A percentile compares a stretch with the other conserved stretches of the same genome.
Conservation (phyloP, 1,140 invertebrate species). For the Calosoma granatense region DNA sequence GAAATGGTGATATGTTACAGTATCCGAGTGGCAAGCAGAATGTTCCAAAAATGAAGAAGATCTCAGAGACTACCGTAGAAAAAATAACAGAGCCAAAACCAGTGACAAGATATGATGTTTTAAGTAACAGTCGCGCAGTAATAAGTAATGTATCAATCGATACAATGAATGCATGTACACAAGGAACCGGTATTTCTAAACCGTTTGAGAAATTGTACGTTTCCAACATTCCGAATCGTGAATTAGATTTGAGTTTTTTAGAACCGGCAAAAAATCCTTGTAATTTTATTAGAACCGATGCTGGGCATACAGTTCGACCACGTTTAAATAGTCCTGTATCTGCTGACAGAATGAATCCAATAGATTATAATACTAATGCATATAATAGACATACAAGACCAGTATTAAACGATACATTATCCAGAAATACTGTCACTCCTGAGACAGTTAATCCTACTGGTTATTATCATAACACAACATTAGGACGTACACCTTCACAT, state of each 20-base stretch:
- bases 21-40: constrained; percentile 10
- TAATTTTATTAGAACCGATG: too few relatives aligned
- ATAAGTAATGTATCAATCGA: constrained; percentile 9
- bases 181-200: constrained; percentile 11
- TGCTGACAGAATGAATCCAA: too few relatives aligned
- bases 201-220: constrained; percentile 29
- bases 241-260: constrained; percentile 31
- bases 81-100: neutral
- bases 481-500: too few relatives aligned
- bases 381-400: too few relatives aligned
- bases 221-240: constrained; percentile 29
- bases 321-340: neutral
- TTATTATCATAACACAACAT: too few relatives aligned
- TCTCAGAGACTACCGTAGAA: neutral
- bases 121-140: neutral
- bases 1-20: constrained; percentile 10
- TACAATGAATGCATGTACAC: constrained; percentile 3
- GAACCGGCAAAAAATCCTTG: constrained; percentile 18
- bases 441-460: constrained; percentile 1
- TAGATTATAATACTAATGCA: too few relatives aligned
- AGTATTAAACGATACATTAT: neutral
- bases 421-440: constrained; percentile 2
- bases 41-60: neutral
- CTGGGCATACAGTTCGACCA: neutral
- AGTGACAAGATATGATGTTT: constrained; percentile 7